These are phyloP conservation scores for Macrosteles quadrilineatus DNA, from an alignment of 1,140 invertebrate genomes.

Conservation along the genomic window DNA sequence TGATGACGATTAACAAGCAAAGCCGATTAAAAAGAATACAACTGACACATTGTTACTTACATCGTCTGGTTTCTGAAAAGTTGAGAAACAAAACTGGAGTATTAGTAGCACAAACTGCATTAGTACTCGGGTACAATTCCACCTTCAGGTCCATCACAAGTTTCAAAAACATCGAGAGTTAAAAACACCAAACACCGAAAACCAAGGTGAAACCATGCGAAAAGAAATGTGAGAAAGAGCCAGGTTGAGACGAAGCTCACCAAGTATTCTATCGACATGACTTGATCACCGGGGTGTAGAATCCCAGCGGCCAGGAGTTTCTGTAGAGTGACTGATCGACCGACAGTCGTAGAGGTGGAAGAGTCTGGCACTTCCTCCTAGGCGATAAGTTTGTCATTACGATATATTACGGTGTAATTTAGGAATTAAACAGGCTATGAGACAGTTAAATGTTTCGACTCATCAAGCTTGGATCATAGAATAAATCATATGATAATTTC, in stretches of 20 bases:
- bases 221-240: conserved; percentile 12
- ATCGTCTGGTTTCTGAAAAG: too few relatives aligned
- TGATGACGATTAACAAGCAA: too few relatives aligned
- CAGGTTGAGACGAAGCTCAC: conserved; percentile 52
- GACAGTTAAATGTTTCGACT: neutral
- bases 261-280: conserved; percentile 87
- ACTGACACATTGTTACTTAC: too few relatives aligned
- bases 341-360: conserved; percentile 50
- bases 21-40: too few relatives aligned
- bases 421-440: neutral
- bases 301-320: conserved; percentile 80
- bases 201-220: conserved; percentile 13
- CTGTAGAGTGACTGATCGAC: conserved; percentile 78
- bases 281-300: conserved; percentile 74
- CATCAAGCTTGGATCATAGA: neutral
- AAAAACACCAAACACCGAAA: conserved; percentile 6
- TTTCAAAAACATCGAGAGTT: neutral
- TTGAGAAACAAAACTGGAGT: too few relatives aligned
- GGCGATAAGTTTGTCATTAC: neutral
- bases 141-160: too few relatives aligned
- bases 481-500: neutral
- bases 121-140: too few relatives aligned
- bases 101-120: too few relatives aligned
- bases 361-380: neutral
- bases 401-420: neutral